Evolutionary conservation across 2,888 invertebrate genomes (phyloP).

Genomic region (Frankliniella fusca): DNA sequence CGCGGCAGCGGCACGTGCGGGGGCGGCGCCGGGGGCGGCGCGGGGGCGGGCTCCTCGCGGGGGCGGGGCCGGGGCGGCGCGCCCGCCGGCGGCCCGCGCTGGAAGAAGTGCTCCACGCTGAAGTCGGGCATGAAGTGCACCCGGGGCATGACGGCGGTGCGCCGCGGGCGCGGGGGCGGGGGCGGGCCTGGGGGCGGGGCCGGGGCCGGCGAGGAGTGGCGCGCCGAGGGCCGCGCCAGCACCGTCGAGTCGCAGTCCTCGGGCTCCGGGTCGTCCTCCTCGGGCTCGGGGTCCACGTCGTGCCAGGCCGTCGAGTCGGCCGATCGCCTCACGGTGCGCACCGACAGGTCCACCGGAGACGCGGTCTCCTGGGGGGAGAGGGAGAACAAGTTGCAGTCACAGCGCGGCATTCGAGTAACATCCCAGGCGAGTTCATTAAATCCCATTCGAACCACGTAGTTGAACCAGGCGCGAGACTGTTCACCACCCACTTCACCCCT

Average conservation of each 20-base stretch:
- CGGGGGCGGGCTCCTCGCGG: constrained; percentile 40
- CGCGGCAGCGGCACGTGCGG: constrained; percentile 2
- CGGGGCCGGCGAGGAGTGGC: constrained; percentile 37
- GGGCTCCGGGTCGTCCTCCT: constrained; percentile 49
- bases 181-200: constrained; percentile 41
- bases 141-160: constrained; percentile 56
- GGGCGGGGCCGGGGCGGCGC: constrained; percentile 32
- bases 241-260: constrained; percentile 26
- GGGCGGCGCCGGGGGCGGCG: constrained; percentile 36
- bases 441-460: no score
- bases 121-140: constrained; percentile 78
- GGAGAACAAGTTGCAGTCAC: background rate
- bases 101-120: constrained; percentile 48
- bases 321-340: constrained; percentile 81
- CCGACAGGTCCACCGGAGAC: constrained; percentile 81
- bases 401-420: no score
- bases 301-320: constrained; percentile 81
- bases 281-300: constrained; percentile 47
- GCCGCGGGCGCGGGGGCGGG: constrained; percentile 38
- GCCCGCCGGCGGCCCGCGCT: constrained; percentile 38
- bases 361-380: constrained; percentile 54
- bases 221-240: constrained; percentile 33
- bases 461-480: no score
- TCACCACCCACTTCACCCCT: no score
- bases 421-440: no score